A percentile compares a stretch with the other conserved stretches of the same genome.
phyloP scores from a whole-genome alignment of 2,113 vertebrate genomes.

The Pterophyllum scalare region DNA sequence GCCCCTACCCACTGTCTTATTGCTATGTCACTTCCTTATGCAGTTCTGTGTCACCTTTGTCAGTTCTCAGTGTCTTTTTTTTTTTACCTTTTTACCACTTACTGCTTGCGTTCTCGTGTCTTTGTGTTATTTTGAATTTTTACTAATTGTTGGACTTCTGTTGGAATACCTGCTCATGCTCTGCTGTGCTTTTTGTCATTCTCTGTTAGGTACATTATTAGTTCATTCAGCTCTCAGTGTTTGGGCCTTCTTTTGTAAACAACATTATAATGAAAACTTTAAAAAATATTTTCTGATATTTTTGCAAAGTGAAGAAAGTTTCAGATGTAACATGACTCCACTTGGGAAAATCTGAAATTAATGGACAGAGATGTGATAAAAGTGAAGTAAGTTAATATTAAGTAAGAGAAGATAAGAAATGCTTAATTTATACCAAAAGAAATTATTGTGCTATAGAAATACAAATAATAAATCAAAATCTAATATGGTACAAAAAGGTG shows the following conservation, averaged over 20 bases:
- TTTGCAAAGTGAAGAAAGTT: background rate
- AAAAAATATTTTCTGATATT: background rate
- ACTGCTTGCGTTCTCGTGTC: background rate
- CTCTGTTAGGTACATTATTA: too few relatives aligned
- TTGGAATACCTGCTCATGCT: too few relatives aligned
- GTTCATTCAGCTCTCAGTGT: background rate
- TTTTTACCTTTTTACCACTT: background rate
- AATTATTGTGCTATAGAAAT: background rate
- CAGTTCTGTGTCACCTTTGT: background rate
- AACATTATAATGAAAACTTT: background rate
- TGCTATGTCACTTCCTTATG: fast-evolving
- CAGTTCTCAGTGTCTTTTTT: background rate
- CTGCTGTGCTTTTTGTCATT: too few relatives aligned
- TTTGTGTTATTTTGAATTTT: background rate
- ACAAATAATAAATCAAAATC: background rate
- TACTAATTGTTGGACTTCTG: background rate
- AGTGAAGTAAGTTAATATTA: too few relatives aligned
- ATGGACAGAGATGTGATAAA: background rate
- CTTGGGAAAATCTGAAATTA: background rate
- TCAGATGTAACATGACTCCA: background rate
- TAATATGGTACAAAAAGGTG: background rate
- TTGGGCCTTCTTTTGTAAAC: background rate
- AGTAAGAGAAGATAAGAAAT: background rate
- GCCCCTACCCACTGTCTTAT: background rate
- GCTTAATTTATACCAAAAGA: background rate